Evolutionary conservation across 2,113 vertebrate genomes (phyloP).

Genomic region (Serinus canaria): DNA sequence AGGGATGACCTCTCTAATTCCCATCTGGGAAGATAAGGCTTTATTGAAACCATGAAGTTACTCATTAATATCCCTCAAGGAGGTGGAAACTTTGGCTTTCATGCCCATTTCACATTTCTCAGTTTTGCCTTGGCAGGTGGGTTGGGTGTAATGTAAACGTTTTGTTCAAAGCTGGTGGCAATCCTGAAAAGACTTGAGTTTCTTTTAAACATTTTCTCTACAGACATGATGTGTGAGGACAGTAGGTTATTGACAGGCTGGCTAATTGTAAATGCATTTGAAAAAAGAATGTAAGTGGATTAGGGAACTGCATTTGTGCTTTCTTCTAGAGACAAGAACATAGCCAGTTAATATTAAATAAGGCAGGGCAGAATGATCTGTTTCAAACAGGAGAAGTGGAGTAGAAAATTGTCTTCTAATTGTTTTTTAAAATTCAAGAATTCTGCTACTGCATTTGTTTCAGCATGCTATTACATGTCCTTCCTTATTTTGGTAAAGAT

Average conservation of each 20-base stretch:
- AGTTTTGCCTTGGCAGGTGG: not conserved
- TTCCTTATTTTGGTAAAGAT: slow-evolving; percentile 35
- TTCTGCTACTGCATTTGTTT: slow-evolving; percentile 11
- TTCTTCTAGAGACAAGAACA: not conserved
- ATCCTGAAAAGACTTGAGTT: not conserved
- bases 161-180: not conserved
- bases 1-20: slow-evolving; percentile 22
- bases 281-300: not conserved
- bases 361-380: slow-evolving; percentile 2
- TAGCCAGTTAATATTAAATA: slow-evolving; percentile 42
- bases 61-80: slow-evolving; percentile 44
- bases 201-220: not conserved
- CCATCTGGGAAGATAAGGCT: slow-evolving; percentile 28
- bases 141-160: not conserved
- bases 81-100: slow-evolving; percentile 12
- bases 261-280: not conserved
- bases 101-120: not conserved
- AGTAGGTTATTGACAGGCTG: not conserved
- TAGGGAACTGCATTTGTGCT: slow-evolving; percentile 1
- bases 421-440: slow-evolving; percentile 17
- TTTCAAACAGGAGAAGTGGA: slow-evolving; percentile 5
- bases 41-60: slow-evolving; percentile 38
- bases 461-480: not conserved
- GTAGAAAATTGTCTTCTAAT: slow-evolving; percentile 35
- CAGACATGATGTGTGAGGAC: not conserved